Percentiles rank a stretch among this genome's conserved stretches.
Evolutionary conservation across 2,888 invertebrate genomes (phyloP).

Genomic region (Mamestra brassicae): DNA sequence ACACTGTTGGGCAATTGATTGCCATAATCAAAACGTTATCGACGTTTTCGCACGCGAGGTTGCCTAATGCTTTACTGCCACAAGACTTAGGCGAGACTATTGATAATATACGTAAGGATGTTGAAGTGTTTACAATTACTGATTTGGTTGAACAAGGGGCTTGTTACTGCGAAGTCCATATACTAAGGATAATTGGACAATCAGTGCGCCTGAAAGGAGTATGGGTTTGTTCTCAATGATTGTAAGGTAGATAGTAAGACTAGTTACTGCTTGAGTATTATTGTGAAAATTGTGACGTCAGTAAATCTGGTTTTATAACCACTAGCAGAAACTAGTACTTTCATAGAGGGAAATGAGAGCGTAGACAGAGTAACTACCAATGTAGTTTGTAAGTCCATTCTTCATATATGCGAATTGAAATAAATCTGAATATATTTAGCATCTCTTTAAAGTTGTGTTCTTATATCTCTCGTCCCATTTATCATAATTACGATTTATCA

Average conservation of each 20-base stretch:
- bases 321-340: not conserved
- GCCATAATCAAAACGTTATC: slow-evolving; percentile 71
- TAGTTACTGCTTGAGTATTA: slow-evolving; percentile 39
- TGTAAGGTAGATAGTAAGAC: slow-evolving; percentile 38
- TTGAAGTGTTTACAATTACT: slow-evolving; percentile 61
- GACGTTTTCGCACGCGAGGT: slow-evolving; percentile 74
- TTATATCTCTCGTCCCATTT: slow-evolving; percentile 4
- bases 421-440: slow-evolving; percentile 2
- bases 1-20: slow-evolving; percentile 66
- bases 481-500: slow-evolving; percentile 30
- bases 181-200: slow-evolving; percentile 61
- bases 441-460: not conserved
- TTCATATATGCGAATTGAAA: not conserved
- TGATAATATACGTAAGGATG: slow-evolving; percentile 45
- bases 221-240: slow-evolving; percentile 47
- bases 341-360: not conserved
- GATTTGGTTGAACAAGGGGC: slow-evolving; percentile 57
- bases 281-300: slow-evolving; percentile 23
- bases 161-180: slow-evolving; percentile 52
- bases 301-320: slow-evolving; percentile 9
- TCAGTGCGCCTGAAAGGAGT: slow-evolving; percentile 53
- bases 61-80: slow-evolving; percentile 62
- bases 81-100: slow-evolving; percentile 48
- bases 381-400: not conserved
- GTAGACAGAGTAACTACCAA: not conserved